phyloP scores from a whole-genome alignment of 2,113 vertebrate genomes.

The Poeciliopsis prolifica region DNA sequence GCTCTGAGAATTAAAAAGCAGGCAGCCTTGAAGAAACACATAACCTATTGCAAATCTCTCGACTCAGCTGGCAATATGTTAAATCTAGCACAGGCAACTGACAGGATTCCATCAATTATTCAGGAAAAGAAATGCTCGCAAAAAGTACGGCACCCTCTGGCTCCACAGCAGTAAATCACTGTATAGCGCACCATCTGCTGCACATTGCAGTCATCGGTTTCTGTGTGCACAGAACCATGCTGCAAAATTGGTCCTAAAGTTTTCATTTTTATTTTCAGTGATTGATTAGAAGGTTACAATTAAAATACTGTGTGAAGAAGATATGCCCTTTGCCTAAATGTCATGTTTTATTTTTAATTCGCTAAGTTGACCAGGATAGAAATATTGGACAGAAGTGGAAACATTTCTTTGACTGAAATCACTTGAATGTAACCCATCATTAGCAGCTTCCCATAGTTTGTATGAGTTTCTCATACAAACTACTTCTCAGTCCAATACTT shows the following conservation, averaged over 20 bases:
- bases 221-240: constrained; percentile 44
- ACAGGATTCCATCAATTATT: constrained; percentile 70
- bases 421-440: constrained; percentile 24
- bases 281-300: constrained; percentile 6
- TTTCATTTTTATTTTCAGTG: constrained; percentile 38
- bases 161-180: constrained; percentile 73
- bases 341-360: neutral
- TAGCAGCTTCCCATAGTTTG: neutral
- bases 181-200: constrained; percentile 68
- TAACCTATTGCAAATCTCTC: constrained; percentile 31
- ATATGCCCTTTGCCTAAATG: neutral
- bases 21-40: constrained; percentile 52
- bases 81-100: constrained; percentile 58
- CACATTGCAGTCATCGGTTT: constrained; percentile 53
- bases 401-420: constrained; percentile 18
- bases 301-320: constrained; percentile 11
- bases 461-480: too few species aligned
- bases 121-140: constrained; percentile 62
- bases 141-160: constrained; percentile 60
- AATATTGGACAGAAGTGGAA: neutral
- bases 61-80: constrained; percentile 51
- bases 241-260: constrained; percentile 55
- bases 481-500: too few species aligned
- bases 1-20: constrained; percentile 57
- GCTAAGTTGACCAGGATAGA: neutral